Conservation (phyloP, 2,113 vertebrate species). For the Thunnus maccoyii region DNA sequence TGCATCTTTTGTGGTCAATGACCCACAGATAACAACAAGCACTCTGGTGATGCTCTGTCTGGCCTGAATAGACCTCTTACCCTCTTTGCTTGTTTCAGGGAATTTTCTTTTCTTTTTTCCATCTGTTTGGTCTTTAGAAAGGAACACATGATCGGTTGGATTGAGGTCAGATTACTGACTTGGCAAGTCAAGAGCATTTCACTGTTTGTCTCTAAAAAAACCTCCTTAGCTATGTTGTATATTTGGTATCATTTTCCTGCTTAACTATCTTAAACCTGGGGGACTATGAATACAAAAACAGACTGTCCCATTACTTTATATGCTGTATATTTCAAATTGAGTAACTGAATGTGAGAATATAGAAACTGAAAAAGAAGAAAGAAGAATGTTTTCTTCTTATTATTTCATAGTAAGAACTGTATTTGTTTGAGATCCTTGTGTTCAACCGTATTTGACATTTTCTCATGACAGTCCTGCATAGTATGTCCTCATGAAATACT, state of each 20-base stretch:
- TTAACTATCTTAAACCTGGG: background rate
- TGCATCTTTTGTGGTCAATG: no score
- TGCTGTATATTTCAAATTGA: background rate
- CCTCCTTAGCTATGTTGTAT: background rate
- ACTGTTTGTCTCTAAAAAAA: background rate
- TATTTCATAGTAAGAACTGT: background rate
- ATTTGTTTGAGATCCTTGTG: background rate
- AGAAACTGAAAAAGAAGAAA: background rate
- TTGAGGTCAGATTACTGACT: slow-evolving; percentile 32
- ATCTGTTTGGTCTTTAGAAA: slow-evolving; percentile 28
- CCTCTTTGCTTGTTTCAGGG: background rate
- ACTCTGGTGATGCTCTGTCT: background rate
- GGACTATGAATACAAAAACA: background rate
- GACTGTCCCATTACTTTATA: no score
- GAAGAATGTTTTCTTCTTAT: no score
- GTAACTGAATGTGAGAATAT: background rate
- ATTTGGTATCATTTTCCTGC: background rate
- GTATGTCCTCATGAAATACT: background rate
- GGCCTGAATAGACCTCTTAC: background rate
- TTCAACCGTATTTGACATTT: slow-evolving; percentile 28
- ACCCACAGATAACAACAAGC: background rate
- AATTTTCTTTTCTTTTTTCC: background rate
- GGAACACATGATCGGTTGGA: slow-evolving; percentile 4
- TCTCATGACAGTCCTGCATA: background rate
- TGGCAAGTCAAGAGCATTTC: slow-evolving; percentile 3